A percentile compares a stretch with the other conserved stretches of the same genome.
Conservation (phyloP, 2,113 vertebrate species). For the Bagarius yarrelli region DNA sequence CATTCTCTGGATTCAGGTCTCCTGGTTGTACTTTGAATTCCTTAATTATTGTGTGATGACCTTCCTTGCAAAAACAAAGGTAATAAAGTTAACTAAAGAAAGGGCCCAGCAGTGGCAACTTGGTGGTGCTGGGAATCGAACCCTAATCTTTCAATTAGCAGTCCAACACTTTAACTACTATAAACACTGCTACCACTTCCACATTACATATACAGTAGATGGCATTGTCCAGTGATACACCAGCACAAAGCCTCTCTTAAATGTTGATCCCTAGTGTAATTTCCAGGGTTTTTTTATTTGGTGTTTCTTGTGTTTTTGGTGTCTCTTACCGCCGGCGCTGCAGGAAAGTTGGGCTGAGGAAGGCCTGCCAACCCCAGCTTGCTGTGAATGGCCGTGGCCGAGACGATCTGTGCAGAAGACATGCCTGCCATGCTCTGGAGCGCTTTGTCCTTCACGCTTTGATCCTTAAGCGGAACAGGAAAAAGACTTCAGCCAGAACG, state of each 20-base stretch:
- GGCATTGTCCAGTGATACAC: neutral
- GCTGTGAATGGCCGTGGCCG: slow-evolving; percentile 96
- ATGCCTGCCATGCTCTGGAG: slow-evolving; percentile 98
- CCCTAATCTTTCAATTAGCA: no score
- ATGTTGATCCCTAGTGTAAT: neutral
- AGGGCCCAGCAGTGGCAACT: no score
- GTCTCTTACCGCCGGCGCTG: slow-evolving; percentile 85
- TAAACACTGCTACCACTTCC: no score
- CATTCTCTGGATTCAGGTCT: no score
- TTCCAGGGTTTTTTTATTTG: neutral
- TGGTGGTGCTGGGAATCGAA: no score
- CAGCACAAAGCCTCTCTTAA: neutral
- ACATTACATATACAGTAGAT: no score
- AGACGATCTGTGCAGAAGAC: slow-evolving; percentile 98
- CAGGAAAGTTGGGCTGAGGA: slow-evolving; percentile 87
- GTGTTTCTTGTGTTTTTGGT: neutral
- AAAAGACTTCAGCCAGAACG: slow-evolving; percentile 21
- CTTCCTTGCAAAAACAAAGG: no score
- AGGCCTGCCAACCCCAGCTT: slow-evolving; percentile 95
- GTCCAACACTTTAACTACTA: no score
- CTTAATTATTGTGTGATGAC: no score
- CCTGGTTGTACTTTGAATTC: no score
- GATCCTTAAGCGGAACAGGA: slow-evolving; percentile 83
- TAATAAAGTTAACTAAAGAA: no score
- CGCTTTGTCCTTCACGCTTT: slow-evolving; percentile 95